Percentiles rank a stretch among this genome's conserved stretches.
Evolutionary conservation across 2,113 vertebrate genomes (phyloP).

Genomic region (Spilogale gracilis): DNA sequence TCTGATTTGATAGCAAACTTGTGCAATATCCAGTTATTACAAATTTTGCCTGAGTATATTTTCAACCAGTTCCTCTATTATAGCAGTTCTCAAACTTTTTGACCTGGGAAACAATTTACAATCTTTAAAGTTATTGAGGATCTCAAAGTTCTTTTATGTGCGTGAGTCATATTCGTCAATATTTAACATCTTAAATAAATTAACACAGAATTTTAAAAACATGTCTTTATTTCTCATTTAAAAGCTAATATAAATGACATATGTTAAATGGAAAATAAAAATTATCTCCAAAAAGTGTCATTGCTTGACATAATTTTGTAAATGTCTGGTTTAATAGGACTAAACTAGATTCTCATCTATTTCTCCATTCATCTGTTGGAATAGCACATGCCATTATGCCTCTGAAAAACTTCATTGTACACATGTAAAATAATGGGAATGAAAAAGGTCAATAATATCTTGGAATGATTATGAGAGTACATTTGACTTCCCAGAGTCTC

Average conservation of each 20-base stretch:
- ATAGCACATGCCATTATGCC: background rate
- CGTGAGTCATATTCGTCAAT: background rate
- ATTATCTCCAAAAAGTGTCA: background rate
- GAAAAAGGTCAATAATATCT: background rate
- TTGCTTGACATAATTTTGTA: background rate
- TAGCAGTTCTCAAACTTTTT: background rate
- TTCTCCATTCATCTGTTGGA: slow-evolving; percentile 5
- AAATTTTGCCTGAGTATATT: background rate
- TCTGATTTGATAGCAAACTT: background rate
- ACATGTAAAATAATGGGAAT: background rate
- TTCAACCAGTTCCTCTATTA: background rate
- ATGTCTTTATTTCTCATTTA: background rate
- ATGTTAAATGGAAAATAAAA: background rate
- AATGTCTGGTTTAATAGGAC: background rate
- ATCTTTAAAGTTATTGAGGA: background rate
- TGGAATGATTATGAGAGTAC: background rate
- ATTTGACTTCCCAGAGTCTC: background rate
- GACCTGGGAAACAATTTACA: background rate
- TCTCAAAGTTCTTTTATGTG: slow-evolving; percentile 2
- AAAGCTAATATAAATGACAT: slow-evolving; percentile 28
- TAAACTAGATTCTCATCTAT: background rate
- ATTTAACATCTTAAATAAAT: slow-evolving; percentile 39
- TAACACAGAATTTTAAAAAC: background rate
- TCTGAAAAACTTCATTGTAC: background rate
- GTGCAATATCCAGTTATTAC: background rate